A percentile compares a stretch with the other conserved stretches of the same genome.
Evolutionary conservation across 2,113 vertebrate species (phyloP).

Genomic region (Anseranas semipalmata): DNA sequence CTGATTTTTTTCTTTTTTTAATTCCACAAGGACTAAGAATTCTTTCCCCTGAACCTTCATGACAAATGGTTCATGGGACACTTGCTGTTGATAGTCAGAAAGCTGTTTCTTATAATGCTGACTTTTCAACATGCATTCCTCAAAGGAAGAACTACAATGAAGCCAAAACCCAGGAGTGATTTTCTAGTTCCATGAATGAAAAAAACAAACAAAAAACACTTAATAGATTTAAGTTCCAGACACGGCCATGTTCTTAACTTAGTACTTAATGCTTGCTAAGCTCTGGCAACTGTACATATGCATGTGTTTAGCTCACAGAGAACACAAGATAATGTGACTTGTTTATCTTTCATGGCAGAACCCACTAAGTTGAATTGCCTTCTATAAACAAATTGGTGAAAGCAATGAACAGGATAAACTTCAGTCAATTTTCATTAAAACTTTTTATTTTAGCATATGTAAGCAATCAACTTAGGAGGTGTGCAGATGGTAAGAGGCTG

Average conservation of each 20-base stretch:
- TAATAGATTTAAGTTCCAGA: not conserved
- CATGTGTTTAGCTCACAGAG: not conserved
- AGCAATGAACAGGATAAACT: not conserved
- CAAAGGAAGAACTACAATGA: not conserved
- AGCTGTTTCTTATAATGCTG: not conserved
- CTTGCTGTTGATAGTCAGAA: not conserved
- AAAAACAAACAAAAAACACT: not conserved
- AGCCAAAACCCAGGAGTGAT: not conserved
- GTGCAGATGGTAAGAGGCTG: not conserved
- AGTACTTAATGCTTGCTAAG: not conserved
- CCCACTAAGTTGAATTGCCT: not conserved
- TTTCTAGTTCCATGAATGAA: too few species aligned
- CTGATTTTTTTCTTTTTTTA: too few species aligned
- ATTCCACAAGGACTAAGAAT: not conserved
- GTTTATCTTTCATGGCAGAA: not conserved
- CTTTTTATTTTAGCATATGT: accelerated
- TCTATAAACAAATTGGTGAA: not conserved
- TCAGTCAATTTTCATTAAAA: not conserved
- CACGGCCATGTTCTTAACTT: not conserved
- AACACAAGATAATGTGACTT: not conserved
- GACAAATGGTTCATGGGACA: not conserved
- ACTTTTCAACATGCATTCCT: not conserved
- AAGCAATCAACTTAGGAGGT: accelerated
- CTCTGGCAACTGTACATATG: not conserved
- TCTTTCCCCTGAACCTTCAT: not conserved